Conservation (phyloP, 2,888 invertebrate species). For the Lithophane semibrunnea region DNA sequence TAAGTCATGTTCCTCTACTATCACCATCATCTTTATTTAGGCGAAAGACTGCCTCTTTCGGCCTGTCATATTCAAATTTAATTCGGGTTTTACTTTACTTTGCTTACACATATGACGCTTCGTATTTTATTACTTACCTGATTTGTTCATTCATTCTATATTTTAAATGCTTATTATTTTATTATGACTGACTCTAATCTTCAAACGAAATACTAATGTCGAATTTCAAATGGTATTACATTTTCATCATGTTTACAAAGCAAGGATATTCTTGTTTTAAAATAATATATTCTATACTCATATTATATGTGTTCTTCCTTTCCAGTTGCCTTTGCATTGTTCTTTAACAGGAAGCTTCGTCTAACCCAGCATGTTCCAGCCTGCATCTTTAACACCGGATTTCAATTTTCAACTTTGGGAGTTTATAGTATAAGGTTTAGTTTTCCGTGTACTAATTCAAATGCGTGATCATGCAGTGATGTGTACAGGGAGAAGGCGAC, state of each 20-base stretch:
- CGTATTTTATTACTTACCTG: neutral
- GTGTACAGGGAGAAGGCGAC: slow-evolving; percentile 87
- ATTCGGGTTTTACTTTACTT: neutral
- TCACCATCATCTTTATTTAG: neutral
- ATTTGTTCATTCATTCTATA: neutral
- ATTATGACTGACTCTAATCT: neutral
- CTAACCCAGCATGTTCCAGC: slow-evolving; percentile 68
- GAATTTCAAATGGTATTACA: neutral
- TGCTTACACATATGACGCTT: neutral
- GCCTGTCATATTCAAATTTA: neutral
- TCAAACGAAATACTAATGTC: neutral
- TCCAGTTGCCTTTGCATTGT: slow-evolving; percentile 40
- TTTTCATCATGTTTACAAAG: slow-evolving; percentile 6
- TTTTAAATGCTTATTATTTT: neutral
- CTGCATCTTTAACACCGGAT: slow-evolving; percentile 61
- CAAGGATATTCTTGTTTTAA: neutral
- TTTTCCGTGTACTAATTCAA: slow-evolving; percentile 66
- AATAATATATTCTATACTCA: slow-evolving; percentile 13
- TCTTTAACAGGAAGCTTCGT: slow-evolving; percentile 60
- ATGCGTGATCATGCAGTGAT: slow-evolving; percentile 81
- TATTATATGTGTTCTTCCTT: slow-evolving; percentile 41
- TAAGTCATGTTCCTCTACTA: slow-evolving; percentile 14
- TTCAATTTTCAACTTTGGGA: slow-evolving; percentile 61
- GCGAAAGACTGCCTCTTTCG: neutral
- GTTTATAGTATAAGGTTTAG: slow-evolving; percentile 69